Percentiles rank a stretch among this genome's conserved stretches.
Evolutionary conservation across 2,797 vertebrate species (phyloP).

Genomic region (Triplophysa bombifrons): DNA sequence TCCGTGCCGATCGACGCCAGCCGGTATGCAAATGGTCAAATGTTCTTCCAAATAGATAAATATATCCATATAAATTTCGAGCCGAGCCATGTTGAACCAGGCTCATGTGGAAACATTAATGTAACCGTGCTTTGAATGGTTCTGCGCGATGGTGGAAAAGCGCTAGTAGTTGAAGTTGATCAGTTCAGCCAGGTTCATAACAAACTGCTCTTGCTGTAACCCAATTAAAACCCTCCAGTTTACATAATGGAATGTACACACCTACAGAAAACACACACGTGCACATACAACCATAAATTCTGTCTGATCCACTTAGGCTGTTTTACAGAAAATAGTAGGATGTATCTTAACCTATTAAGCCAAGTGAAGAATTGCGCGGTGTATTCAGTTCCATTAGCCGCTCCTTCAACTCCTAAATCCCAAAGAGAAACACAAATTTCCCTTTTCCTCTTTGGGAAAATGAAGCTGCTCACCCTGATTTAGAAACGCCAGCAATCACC

Average conservation of each 20-base stretch:
- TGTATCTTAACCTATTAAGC: not conserved
- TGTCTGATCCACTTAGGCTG: not conserved
- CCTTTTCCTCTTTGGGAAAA: conserved; percentile 9
- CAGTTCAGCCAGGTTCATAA: conserved; percentile 14
- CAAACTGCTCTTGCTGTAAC: conserved; percentile 38
- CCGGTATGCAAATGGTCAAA: no score
- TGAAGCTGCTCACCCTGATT: conserved; percentile 26
- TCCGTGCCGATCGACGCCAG: no score
- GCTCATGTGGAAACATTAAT: no score
- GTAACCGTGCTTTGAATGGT: no score
- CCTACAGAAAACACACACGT: conserved; percentile 14
- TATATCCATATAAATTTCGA: no score
- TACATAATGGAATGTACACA: not conserved
- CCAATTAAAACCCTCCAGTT: conserved; percentile 29
- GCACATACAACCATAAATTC: not conserved
- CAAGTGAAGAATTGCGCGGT: not conserved
- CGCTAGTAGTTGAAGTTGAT: not conserved
- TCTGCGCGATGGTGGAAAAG: no score
- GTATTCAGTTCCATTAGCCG: conserved; percentile 26
- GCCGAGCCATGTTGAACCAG: no score
- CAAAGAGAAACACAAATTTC: conserved; percentile 14
- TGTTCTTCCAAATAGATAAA: no score
- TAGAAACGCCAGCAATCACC: conserved; percentile 33
- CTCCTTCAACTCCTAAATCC: conserved; percentile 16
- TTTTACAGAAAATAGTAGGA: not conserved